These are phyloP conservation scores for Chymomyza amoena DNA, from an alignment of 2,888 invertebrate species.

Conservation along the genomic window DNA sequence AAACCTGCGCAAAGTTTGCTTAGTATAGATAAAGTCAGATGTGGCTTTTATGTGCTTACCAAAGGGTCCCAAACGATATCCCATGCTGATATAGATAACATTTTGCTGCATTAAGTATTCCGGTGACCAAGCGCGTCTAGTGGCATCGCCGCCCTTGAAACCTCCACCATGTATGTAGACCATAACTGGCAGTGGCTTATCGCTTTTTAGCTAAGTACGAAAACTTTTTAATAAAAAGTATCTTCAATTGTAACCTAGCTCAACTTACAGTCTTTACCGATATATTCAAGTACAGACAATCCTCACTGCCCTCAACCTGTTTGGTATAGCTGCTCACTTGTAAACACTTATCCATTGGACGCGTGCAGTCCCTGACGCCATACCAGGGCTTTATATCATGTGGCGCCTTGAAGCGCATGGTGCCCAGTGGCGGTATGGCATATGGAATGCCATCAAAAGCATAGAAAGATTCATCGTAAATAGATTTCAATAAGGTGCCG, in stretches of 20 bases:
- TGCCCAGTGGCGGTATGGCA: constrained; percentile 61
- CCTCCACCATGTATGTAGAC: constrained; percentile 62
- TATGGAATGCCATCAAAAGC: constrained; percentile 72
- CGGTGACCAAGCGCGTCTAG: constrained; percentile 70
- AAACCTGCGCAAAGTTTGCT: constrained; percentile 73
- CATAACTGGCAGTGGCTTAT: constrained; percentile 56
- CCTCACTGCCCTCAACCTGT: constrained; percentile 63
- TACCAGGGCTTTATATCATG: constrained; percentile 76
- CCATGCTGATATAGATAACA: constrained; percentile 77
- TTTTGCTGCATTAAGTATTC: constrained; percentile 77
- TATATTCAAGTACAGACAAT: constrained; percentile 69
- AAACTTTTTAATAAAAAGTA: not conserved
- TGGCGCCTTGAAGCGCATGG: constrained; percentile 71
- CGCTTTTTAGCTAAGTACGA: constrained; percentile 40
- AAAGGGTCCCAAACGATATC: constrained; percentile 79
- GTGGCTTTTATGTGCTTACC: constrained; percentile 38
- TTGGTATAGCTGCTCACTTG: constrained; percentile 54
- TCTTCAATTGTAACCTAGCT: not conserved
- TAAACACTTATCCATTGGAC: constrained; percentile 47
- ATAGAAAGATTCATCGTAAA: constrained; percentile 64
- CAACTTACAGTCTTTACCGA: constrained; percentile 52
- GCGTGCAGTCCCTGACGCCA: constrained; percentile 58
- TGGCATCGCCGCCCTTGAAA: constrained; percentile 55
- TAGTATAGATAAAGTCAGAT: not conserved
- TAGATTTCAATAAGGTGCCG: constrained; percentile 52